phyloP scores from a whole-genome alignment of 2,113 vertebrate species.

The Lynx canadensis region DNA sequence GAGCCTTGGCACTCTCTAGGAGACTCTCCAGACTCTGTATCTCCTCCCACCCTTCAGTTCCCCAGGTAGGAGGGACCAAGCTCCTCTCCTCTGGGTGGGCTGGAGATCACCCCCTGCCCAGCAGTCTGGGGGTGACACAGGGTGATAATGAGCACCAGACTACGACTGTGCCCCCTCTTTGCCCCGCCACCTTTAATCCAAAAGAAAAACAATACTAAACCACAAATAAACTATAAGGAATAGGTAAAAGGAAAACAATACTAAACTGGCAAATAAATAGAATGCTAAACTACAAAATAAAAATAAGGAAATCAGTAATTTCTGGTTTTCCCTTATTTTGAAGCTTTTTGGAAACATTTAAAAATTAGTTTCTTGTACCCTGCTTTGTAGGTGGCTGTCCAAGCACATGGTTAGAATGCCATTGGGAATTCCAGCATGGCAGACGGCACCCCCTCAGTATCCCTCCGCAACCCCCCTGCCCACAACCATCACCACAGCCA shows the following conservation, averaged over 20 bases:
- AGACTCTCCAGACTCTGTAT: neutral
- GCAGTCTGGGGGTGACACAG: no score
- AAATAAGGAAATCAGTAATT: neutral
- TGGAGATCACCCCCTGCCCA: neutral
- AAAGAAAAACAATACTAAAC: neutral
- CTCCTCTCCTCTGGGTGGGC: neutral
- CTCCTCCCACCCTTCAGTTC: no score
- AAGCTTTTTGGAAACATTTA: neutral
- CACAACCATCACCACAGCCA: neutral
- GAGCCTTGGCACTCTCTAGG: neutral
- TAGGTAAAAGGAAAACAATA: neutral
- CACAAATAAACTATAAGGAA: neutral
- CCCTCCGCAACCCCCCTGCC: neutral
- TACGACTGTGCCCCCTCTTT: neutral
- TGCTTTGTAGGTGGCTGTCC: neutral
- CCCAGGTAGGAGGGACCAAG: neutral
- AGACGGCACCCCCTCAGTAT: no score
- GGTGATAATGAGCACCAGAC: neutral
- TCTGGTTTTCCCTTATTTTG: neutral
- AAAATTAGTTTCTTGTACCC: neutral
- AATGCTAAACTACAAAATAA: neutral
- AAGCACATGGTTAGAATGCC: neutral
- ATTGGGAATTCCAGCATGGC: neutral
- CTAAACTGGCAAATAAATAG: neutral
- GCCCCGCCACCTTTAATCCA: neutral